Evolutionary conservation across 2,113 vertebrate genomes (phyloP).

Genomic region (Neolamprologus modestus): DNA sequence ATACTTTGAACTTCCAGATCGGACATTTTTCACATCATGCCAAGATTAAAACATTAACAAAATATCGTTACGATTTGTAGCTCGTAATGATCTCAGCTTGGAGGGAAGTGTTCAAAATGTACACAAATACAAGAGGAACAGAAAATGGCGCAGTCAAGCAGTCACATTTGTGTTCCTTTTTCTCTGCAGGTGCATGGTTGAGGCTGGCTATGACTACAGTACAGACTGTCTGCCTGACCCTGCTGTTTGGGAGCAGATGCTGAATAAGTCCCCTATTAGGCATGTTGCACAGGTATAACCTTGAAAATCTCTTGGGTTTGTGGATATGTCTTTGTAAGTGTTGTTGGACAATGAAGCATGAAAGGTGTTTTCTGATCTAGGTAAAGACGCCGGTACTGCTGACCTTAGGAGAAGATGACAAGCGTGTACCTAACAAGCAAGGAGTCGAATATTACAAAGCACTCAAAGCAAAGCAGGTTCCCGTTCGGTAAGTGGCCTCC

Average conservation of each 20-base stretch:
- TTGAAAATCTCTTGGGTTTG: not conserved
- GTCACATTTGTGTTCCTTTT: not conserved
- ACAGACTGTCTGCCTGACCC: slow-evolving; percentile 68
- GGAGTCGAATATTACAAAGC: slow-evolving; percentile 90
- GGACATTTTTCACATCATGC: not conserved
- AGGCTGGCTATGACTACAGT: slow-evolving; percentile 75
- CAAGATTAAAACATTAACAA: not conserved
- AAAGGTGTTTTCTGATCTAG: slow-evolving; percentile 46
- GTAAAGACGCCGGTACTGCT: slow-evolving; percentile 85
- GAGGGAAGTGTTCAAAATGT: not conserved
- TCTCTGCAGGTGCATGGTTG: slow-evolving; percentile 81
- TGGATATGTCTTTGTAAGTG: not conserved
- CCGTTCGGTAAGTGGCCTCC: slow-evolving; percentile 79
- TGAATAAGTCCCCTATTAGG: slow-evolving; percentile 83
- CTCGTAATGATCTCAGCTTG: not conserved
- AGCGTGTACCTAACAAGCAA: slow-evolving; percentile 85
- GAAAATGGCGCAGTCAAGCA: not conserved
- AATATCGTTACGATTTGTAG: no score
- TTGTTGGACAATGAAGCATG: not conserved
- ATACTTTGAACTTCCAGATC: not conserved
- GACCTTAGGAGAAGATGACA: slow-evolving; percentile 85
- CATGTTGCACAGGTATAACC: slow-evolving; percentile 69
- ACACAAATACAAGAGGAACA: not conserved
- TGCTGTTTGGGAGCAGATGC: slow-evolving; percentile 78
- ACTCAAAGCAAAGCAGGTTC: slow-evolving; percentile 78